phyloP scores from a whole-genome alignment of 2,113 vertebrate genomes.

The Cephalopterus ornatus region DNA sequence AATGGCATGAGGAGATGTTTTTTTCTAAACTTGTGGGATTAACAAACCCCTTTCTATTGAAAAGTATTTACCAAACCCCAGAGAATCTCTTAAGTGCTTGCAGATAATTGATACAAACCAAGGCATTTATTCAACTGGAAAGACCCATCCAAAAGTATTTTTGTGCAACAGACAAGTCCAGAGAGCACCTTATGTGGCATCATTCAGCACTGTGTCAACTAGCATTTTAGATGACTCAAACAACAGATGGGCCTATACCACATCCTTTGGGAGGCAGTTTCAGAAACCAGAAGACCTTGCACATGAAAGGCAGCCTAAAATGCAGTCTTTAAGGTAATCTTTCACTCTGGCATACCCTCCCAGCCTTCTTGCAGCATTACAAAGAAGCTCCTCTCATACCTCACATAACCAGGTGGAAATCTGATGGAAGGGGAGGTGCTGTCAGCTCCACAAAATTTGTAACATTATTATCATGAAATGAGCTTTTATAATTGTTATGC shows the following conservation, averaged over 20 bases:
- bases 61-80: neutral
- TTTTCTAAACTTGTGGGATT: neutral
- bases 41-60: neutral
- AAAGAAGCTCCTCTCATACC: neutral
- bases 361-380: neutral
- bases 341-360: neutral
- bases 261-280: neutral
- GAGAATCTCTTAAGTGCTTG: neutral
- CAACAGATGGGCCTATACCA: fast-evolving
- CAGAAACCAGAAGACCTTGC: neutral
- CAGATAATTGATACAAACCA: neutral
- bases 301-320: neutral
- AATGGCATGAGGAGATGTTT: neutral
- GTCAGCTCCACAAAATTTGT: neutral
- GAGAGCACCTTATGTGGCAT: fast-evolving
- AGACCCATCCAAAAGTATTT: neutral
- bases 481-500: neutral
- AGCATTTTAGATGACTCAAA: neutral
- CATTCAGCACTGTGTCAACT: neutral
- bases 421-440: neutral
- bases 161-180: neutral
- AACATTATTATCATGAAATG: neutral
- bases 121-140: neutral
- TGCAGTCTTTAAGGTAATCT: neutral
- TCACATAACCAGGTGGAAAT: neutral